Conservation (phyloP, 1,140 invertebrate genomes). For the Nasonia vitripennis region DNA sequence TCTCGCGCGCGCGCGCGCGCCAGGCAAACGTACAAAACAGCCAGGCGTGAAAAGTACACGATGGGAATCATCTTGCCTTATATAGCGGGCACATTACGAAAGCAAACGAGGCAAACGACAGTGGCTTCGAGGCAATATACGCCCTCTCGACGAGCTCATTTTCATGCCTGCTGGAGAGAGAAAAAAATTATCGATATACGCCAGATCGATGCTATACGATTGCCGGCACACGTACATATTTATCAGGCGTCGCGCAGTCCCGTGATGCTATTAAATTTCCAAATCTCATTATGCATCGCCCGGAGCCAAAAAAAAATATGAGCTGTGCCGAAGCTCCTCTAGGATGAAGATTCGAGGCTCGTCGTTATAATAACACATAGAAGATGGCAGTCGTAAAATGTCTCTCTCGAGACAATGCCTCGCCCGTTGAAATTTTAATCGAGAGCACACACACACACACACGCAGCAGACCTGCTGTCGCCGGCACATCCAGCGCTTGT, state of each 20-base stretch:
- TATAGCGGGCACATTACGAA: too few species aligned
- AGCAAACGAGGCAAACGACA: too few species aligned
- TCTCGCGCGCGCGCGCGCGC: too few species aligned
- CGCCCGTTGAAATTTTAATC: conserved; percentile 3
- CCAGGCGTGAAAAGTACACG: not conserved
- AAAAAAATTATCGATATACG: not conserved
- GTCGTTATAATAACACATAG: too few species aligned
- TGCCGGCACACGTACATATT: too few species aligned
- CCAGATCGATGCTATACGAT: not conserved
- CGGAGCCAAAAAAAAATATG: too few species aligned
- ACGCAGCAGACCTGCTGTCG: not conserved
- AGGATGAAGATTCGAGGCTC: too few species aligned
- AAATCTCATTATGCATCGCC: not conserved
- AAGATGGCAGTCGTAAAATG: not conserved
- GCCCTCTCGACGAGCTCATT: not conserved
- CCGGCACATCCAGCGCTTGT: not conserved
- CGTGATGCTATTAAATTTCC: not conserved
- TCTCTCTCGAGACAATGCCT: not conserved
- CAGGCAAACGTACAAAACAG: too few species aligned
- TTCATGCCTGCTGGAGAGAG: not conserved
- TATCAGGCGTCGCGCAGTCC: too few species aligned
- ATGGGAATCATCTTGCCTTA: not conserved
- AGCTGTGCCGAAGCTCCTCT: too few species aligned
- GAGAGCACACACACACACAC: not conserved
- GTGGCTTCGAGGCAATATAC: too few species aligned